Base-by-base conservation (phyloP, 2,888 invertebrate genomes). In the Seladonia tumulorum region DNA sequence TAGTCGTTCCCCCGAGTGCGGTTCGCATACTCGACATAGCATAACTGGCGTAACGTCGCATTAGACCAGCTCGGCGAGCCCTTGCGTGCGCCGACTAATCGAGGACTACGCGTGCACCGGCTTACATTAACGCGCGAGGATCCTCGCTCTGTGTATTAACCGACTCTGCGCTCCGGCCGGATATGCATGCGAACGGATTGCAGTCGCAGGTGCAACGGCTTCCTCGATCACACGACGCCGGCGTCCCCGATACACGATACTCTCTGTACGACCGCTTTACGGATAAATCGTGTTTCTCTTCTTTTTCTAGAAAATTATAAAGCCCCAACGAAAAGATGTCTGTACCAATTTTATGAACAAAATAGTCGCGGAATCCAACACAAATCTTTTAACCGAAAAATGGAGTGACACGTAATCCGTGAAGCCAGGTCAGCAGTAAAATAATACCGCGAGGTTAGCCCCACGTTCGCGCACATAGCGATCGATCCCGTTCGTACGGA, bases 11-110 rank as follows among this genome's bases (percentile, higher is more conserved):
- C 82, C 25, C 22, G 83, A 88, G 88, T 82, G 88, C 87, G 91
- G 90, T 93, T 91, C 89, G 91, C 92, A 92, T 93, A 90, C 87
- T 88, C 88, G 85, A 88, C 91, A 91, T 92, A 90, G 88, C 92
- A 92, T 91, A 92, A 92, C 93, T 90, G 87, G 90, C 90, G 90
- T 90, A 92, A 91, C 91, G 89, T 89, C 87, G 90, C 90, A 91
- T 92, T 88, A 87, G 79, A 70, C 39, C 57, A 81, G 29, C 63
- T 35, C 63, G 25, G 29, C 57, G n/a, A 63, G 42, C 5, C 42
- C n/a, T 39, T n/a, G 47, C 73, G 18, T 82, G 71, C 77, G 60
- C 35, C 77, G 35, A 77, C 83, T 79, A 80, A 79, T 84, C 83
- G 77, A 60, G 72, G 83, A 18, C 22, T 75, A 35, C 53, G 76